phyloP scores from a whole-genome alignment of 2,113 vertebrate genomes.

The Ophthalmotilapia sp. region DNA sequence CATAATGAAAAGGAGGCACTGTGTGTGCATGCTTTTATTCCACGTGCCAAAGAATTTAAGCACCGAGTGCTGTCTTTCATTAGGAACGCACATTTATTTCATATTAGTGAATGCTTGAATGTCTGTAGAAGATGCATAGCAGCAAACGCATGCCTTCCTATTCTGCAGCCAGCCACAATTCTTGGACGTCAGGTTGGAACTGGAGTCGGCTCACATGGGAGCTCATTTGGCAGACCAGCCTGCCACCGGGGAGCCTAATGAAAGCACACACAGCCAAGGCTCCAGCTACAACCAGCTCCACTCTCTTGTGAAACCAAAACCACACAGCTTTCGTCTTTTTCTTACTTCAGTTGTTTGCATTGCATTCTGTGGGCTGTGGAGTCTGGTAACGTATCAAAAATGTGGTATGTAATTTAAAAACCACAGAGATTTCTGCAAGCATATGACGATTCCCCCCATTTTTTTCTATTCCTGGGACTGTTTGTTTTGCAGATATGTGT shows the following conservation, averaged over 20 bases:
- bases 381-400: not conserved
- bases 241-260: conserved; percentile 58
- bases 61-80: not conserved
- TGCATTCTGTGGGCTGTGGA: not conserved
- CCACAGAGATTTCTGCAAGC: not conserved
- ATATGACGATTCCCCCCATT: not conserved
- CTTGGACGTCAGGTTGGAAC: conserved; percentile 35
- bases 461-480: not conserved
- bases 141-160: conserved; percentile 7
- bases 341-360: not conserved
- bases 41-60: not conserved
- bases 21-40: not conserved
- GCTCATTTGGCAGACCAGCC: conserved; percentile 60
- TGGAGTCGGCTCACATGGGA: conserved; percentile 50
- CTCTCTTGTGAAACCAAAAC: conserved; percentile 5
- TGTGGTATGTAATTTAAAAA: not conserved
- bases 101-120: not conserved
- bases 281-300: conserved; percentile 20
- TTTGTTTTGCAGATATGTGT: not conserved
- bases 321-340: not conserved
- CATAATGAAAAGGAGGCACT: not conserved
- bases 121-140: conserved; percentile 3
- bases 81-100: not conserved
- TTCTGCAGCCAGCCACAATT: conserved; percentile 31
- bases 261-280: conserved; percentile 49